Percentiles rank a stretch among this genome's conserved stretches.
Conservation (phyloP, 2,888 invertebrate genomes). For the Campoplex capitator region DNA sequence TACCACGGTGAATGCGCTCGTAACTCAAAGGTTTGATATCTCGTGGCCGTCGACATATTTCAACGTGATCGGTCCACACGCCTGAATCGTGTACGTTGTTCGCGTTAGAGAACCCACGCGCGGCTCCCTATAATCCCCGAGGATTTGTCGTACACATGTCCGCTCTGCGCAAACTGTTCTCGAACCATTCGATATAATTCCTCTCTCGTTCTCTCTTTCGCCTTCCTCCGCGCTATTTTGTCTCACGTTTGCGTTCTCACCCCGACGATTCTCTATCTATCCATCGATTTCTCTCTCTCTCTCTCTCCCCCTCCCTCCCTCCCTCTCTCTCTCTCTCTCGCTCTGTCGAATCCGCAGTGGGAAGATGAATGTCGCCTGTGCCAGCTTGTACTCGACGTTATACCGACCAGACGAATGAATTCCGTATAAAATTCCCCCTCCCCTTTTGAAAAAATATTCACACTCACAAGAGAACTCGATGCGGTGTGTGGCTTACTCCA, state of each 20-base stretch:
- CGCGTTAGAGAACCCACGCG: slow-evolving; percentile 57
- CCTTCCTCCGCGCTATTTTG: slow-evolving; percentile 21
- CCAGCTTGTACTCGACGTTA: slow-evolving; percentile 49
- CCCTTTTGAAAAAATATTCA: slow-evolving; percentile 22
- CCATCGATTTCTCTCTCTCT: slow-evolving; percentile 57
- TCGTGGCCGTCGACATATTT: slow-evolving; percentile 80
- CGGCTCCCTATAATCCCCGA: slow-evolving; percentile 81
- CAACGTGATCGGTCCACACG: slow-evolving; percentile 77
- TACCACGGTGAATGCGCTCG: slow-evolving; percentile 67
- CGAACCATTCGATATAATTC: slow-evolving; percentile 80
- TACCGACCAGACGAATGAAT: slow-evolving; percentile 67
- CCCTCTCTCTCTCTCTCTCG: slow-evolving; percentile 34
- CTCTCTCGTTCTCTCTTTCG: slow-evolving; percentile 40
- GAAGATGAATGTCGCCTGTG: slow-evolving; percentile 80
- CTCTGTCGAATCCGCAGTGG: slow-evolving; percentile 74
- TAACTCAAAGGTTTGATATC: slow-evolving; percentile 80
- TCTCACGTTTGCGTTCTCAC: slow-evolving; percentile 50
- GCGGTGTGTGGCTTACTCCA: slow-evolving; percentile 34
- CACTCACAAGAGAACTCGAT: slow-evolving; percentile 17
- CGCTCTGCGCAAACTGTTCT: slow-evolving; percentile 81
- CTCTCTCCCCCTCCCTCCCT: slow-evolving; percentile 62
- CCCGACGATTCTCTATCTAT: slow-evolving; percentile 27
- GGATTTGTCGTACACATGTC: slow-evolving; percentile 84
- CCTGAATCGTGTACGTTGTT: slow-evolving; percentile 45
- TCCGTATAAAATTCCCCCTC: slow-evolving; percentile 35